Evolutionary conservation across 2,113 vertebrate genomes (phyloP).

Genomic region (Heptranchias perlo): DNA sequence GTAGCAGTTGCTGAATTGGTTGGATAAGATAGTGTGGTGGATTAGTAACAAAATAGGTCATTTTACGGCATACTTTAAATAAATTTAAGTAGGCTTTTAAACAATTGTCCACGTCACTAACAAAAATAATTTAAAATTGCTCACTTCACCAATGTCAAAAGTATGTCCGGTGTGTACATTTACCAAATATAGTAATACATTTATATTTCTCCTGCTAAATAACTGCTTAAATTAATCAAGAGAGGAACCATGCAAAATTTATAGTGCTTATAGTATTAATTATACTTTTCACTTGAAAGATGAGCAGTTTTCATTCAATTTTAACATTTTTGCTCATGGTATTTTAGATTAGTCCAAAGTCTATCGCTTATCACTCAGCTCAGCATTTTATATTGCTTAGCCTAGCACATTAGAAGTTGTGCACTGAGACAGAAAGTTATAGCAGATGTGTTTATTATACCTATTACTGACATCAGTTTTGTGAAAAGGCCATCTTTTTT

Average conservation of each 20-base stretch:
- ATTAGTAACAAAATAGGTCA: not conserved
- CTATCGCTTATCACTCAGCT: conserved; percentile 60
- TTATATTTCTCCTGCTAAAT: not conserved
- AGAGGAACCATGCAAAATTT: not conserved
- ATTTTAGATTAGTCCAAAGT: conserved; percentile 53
- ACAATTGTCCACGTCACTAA: not conserved
- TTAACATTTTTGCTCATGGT: conserved; percentile 48
- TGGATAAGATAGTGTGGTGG: not conserved
- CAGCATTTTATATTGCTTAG: conserved; percentile 66
- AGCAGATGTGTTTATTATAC: conserved; percentile 82
- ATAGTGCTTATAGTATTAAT: not conserved
- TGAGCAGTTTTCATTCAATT: not conserved
- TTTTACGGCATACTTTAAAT: not conserved
- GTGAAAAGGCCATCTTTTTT: conserved; percentile 46
- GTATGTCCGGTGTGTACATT: not conserved
- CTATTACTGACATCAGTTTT: conserved; percentile 66
- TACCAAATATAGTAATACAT: not conserved
- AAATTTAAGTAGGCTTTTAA: not conserved
- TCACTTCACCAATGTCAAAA: not conserved
- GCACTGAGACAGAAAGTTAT: conserved; percentile 81
- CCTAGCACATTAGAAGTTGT: conserved; percentile 71
- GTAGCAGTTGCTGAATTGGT: not conserved
- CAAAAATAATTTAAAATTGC: conserved; percentile 15
- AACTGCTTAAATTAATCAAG: not conserved
- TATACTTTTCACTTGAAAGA: conserved; percentile 10